Conservation (phyloP, 2,888 invertebrate species). For the Drosophila stalkeri region DNA sequence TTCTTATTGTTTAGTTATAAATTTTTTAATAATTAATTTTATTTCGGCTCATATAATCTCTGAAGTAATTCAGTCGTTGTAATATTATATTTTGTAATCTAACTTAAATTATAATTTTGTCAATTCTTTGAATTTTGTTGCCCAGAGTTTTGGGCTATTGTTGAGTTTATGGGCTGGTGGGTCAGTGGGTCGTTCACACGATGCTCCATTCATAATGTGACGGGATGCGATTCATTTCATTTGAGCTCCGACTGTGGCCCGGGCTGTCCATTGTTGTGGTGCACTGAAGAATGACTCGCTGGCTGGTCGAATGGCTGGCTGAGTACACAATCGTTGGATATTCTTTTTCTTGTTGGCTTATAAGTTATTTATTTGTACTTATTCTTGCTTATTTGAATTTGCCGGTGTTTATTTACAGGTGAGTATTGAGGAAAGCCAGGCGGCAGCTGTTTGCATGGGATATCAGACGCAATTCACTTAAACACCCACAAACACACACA, state of each 20-base stretch:
- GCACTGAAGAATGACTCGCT: constrained; percentile 60
- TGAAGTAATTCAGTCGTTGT: too few species aligned
- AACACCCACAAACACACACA: constrained; percentile 2
- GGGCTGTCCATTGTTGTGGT: constrained; percentile 65
- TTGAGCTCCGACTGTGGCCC: constrained; percentile 21
- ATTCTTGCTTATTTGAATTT: constrained; percentile 81
- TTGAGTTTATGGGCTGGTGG: constrained; percentile 37
- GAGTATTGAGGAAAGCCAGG: constrained; percentile 58
- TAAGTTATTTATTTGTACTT: constrained; percentile 80
- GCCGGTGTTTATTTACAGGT: constrained; percentile 77
- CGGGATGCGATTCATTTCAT: constrained; percentile 69
- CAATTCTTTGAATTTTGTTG: background rate
- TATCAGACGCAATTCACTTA: constrained; percentile 18
- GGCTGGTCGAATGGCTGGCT: constrained; percentile 17
- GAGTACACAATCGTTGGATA: constrained; percentile 24
- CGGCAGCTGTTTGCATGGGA: constrained; percentile 53
- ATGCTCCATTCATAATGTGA: constrained; percentile 62
- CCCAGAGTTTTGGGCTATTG: constrained; percentile 31
- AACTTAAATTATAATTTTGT: background rate
- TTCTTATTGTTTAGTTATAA: too few species aligned
- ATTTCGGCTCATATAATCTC: too few species aligned
- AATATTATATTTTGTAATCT: too few species aligned
- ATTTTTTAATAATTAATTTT: too few species aligned
- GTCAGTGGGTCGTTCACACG: constrained; percentile 58
- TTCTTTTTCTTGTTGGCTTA: constrained; percentile 54